phyloP scores from a whole-genome alignment of 2,113 vertebrate species.

The Epinephelus lanceolatus region DNA sequence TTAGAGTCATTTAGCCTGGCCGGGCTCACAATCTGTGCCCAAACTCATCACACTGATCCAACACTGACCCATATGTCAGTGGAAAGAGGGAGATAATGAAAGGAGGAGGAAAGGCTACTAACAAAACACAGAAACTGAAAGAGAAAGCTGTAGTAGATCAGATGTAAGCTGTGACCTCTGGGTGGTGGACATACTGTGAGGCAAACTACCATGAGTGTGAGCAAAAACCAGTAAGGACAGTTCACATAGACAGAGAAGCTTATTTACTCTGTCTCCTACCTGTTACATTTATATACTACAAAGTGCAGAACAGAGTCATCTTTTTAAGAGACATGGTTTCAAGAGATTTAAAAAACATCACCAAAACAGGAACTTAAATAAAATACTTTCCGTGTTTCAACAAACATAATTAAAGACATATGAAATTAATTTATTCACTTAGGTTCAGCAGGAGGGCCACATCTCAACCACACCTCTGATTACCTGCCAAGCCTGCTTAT shows the following conservation, averaged over 20 bases:
- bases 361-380: too few relatives aligned
- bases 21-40: constrained; percentile 8
- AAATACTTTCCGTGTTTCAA: too few relatives aligned
- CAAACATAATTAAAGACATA: too few relatives aligned
- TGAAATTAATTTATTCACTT: too few relatives aligned
- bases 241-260: neutral
- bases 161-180: neutral
- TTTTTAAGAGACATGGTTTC: too few relatives aligned
- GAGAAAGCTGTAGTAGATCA: neutral
- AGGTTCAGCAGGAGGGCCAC: too few relatives aligned
- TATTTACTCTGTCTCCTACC: neutral
- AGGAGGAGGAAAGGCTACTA: neutral
- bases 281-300: too few relatives aligned
- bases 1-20: constrained; percentile 38
- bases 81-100: neutral
- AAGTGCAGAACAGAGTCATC: too few relatives aligned
- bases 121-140: neutral
- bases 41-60: constrained; percentile 42
- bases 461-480: too few relatives aligned
- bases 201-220: neutral
- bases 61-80: constrained; percentile 23
- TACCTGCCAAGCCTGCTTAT: too few relatives aligned
- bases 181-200: neutral
- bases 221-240: too few relatives aligned
- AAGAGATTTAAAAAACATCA: too few relatives aligned